These are phyloP conservation scores for Craterocephalus amniculus DNA, from an alignment of 2,797 vertebrate species.

Conservation along the genomic window DNA sequence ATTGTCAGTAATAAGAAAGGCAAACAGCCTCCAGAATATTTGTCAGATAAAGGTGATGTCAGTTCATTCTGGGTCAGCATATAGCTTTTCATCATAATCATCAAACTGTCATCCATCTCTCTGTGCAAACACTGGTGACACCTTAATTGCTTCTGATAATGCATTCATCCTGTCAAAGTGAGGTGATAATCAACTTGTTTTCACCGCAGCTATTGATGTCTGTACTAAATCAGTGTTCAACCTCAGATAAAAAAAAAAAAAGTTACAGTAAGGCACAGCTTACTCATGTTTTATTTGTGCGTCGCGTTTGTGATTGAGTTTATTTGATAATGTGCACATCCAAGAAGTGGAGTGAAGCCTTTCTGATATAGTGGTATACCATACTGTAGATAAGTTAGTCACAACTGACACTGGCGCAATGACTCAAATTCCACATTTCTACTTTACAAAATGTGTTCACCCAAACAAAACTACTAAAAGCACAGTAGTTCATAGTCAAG, in stretches of 20 bases:
- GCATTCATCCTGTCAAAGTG: slow-evolving; percentile 77
- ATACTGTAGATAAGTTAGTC: background rate
- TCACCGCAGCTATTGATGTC: slow-evolving; percentile 61
- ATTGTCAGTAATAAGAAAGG: slow-evolving; percentile 9
- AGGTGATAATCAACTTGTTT: slow-evolving; percentile 76
- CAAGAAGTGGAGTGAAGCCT: background rate
- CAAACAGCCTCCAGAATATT: slow-evolving; percentile 40
- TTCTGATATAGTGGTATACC: background rate
- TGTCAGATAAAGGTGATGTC: slow-evolving; percentile 62
- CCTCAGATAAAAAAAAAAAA: slow-evolving; percentile 22
- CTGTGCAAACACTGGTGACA: slow-evolving; percentile 68
- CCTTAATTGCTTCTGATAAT: slow-evolving; percentile 81
- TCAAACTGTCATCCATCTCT: slow-evolving; percentile 80
- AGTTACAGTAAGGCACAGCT: slow-evolving; percentile 19
- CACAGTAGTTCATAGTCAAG: background rate
- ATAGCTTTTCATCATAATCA: slow-evolving; percentile 75
- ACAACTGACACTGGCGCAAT: background rate
- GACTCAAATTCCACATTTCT: background rate
- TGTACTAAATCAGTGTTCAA: slow-evolving; percentile 53
- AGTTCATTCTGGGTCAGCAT: slow-evolving; percentile 71
- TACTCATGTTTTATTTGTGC: background rate
- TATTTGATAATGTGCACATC: background rate
- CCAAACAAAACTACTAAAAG: background rate
- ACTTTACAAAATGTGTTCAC: background rate
- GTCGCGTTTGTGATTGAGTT: background rate